Base-by-base conservation (phyloP, 2,113 vertebrate genomes). In the Phaethornis superciliosus region DNA sequence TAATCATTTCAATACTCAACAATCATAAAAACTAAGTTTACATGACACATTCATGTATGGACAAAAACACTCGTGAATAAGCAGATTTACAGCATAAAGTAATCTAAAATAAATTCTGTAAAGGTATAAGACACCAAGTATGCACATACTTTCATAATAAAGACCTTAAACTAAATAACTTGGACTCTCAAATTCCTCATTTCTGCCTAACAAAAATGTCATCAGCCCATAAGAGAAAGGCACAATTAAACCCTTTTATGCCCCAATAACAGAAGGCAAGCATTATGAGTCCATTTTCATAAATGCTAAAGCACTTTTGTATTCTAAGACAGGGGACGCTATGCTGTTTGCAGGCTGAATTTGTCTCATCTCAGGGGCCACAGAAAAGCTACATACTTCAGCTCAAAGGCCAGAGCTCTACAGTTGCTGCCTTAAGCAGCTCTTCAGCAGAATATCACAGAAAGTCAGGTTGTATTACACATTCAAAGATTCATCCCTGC, bases 251-350 rank as follows among this genome's bases (percentile, higher is more conserved):
- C 18, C 23, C 6, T 74, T 44, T 27, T 42, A 17, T 20, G 20
- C 6, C 28, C 65, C 6, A 12, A 1, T 14, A 62, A 89, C 23
- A 40, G n/a, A 14, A 24, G 27, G 24, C 0, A 1, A 82, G 28
- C 0, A 0, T 81, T 8, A 23, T 3, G 14, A 4, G 3, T 22
- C 46, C 30, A n/a, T 35, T 64, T 80, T 44, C 5, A 4, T 15
- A 81, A 77, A 2, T 2, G 13, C 28, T 75, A 17, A 67, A 59
- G 17, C 15, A 59, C 11, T 22, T 7, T 19, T 59, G 1, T 35
- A n/a, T 42, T 87, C 84, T 58, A 77, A 44, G 2, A 33, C 14
- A 44, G 17, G 21, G 8, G 87, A 56, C 18, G 49, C 44, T 28
- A 26, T 5, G 6, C 12, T 56, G 20, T 42, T 49, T 42, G 46